Evolutionary conservation across 2,888 invertebrate genomes (phyloP), one percentile per base, ranked within the genome.

Genomic region (Dasypogon diadema): DNA sequence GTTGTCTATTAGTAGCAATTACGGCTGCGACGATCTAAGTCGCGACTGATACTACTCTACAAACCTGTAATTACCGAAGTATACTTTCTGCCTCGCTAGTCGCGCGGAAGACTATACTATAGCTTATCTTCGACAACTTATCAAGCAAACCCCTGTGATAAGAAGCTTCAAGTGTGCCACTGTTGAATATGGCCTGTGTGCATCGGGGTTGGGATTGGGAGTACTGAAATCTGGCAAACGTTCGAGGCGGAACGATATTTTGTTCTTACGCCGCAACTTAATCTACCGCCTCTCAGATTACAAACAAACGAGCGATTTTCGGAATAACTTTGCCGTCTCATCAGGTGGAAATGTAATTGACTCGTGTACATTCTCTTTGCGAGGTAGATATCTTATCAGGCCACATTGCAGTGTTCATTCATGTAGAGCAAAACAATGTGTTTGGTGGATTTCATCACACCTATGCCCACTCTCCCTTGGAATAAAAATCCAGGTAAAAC

Each of bases 61-160:
- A 34, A 60, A 60, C 60, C 34, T 34, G 60, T 24, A 60, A 60
- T 60, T 60, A 60, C 18, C 18, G 42, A 42, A 12, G 34, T 30
- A 30, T 48, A 16, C 18, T 51, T 48, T 48, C 12, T 48, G 48
- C 48, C 48, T 12, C 48, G 48, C 12, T 12, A 48, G 48, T 8
- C 48, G 51, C 8, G 6, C 51, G 14, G 51, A 51, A 21, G n/a
- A n/a, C n/a, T n/a, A n/a, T n/a, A 51, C 42, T 8, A 51, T 8
- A 18, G 3, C 51, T 51, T 51, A 51, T 51, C 51, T 21, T 51
- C 21, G 51, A 18, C 51, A 51, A 18, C 18, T 51, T 51, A 51
- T 51, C 51, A 51, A 14, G 18, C 18, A 51, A 51, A 51, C 6
- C 18, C 12, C 18, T 21, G 51, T 51, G 51, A 51, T 51, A 51